Conservation (phyloP, 2,797 vertebrate species). For the Gambelia wislizenii region DNA sequence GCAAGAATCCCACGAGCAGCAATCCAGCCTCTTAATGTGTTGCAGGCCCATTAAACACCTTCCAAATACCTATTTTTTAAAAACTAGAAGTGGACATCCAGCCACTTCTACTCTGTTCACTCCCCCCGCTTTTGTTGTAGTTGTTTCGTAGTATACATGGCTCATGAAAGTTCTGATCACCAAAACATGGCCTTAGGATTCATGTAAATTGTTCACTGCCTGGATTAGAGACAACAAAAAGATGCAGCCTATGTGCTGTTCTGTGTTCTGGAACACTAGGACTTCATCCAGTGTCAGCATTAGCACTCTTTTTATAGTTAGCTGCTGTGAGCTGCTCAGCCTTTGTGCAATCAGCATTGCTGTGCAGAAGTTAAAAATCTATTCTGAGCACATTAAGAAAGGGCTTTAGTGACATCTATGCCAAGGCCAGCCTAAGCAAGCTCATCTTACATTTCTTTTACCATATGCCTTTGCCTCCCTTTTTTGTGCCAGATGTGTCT, state of each 20-base stretch:
- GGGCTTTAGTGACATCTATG: not conserved
- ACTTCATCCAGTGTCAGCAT: not conserved
- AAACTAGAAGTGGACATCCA: too few relatives aligned
- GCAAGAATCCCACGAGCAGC: too few relatives aligned
- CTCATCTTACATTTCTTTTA: constrained; percentile 61
- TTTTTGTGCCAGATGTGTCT: constrained; percentile 47
- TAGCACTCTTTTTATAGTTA: constrained; percentile 7
- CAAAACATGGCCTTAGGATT: too few relatives aligned
- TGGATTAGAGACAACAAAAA: not conserved
- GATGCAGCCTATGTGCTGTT: not conserved
- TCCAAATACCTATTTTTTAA: too few relatives aligned
- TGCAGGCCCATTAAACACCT: too few relatives aligned
- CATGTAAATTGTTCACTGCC: too few relatives aligned
- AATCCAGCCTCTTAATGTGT: too few relatives aligned
- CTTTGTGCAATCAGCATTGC: constrained; percentile 57
- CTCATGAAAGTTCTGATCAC: too few relatives aligned
- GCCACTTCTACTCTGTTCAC: too few relatives aligned
- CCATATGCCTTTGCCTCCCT: constrained; percentile 65
- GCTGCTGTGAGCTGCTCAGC: constrained; percentile 43
- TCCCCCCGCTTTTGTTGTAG: too few relatives aligned
- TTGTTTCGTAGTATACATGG: too few relatives aligned
- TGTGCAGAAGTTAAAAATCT: constrained; percentile 65
- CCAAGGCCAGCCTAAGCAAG: constrained; percentile 42
- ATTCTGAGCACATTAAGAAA: constrained; percentile 73
- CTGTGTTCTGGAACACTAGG: not conserved